These are phyloP conservation scores for Chaitophorus viminalis DNA, from an alignment of 2,888 invertebrate genomes.

Conservation along the genomic window DNA sequence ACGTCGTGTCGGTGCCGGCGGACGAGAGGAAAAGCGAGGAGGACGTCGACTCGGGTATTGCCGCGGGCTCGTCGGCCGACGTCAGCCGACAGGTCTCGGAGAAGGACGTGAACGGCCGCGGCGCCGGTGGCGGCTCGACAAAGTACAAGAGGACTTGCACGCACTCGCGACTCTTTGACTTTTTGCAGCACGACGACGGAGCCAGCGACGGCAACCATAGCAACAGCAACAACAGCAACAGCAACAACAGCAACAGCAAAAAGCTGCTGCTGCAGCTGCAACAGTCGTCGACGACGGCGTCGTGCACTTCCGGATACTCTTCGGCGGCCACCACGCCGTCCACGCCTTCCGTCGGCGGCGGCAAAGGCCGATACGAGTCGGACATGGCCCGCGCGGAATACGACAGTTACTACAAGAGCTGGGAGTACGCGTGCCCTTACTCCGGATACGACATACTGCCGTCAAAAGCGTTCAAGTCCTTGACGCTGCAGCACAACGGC, in stretches of 20 bases:
- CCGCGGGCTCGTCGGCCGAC: constrained; percentile 70
- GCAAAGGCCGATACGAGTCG: constrained; percentile 29
- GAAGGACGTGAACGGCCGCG: constrained; percentile 71
- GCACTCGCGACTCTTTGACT: constrained; percentile 76
- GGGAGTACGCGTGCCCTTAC: constrained; percentile 67
- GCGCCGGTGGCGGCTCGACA: constrained; percentile 63
- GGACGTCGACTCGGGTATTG: constrained; percentile 78
- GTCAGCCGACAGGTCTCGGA: constrained; percentile 77
- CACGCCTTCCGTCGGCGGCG: neutral
- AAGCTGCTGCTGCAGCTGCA: constrained; percentile 25
- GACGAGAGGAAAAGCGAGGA: constrained; percentile 69
- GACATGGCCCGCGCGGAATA: constrained; percentile 68
- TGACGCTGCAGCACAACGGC: constrained; percentile 67
- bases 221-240: constrained; percentile 65
- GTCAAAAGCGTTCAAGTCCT: constrained; percentile 72
- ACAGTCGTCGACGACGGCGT: neutral
- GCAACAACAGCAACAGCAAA: constrained; percentile 57
- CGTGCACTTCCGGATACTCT: constrained; percentile 64
- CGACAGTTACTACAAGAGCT: constrained; percentile 71
- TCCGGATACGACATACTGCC: constrained; percentile 70
- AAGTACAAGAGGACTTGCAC: constrained; percentile 78
- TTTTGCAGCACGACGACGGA: constrained; percentile 73
- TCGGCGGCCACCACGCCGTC: constrained; percentile 46
- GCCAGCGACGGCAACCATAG: constrained; percentile 66
- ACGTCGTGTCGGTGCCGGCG: neutral